Conservation (phyloP, 2,113 vertebrate genomes). For the Rana temporaria region DNA sequence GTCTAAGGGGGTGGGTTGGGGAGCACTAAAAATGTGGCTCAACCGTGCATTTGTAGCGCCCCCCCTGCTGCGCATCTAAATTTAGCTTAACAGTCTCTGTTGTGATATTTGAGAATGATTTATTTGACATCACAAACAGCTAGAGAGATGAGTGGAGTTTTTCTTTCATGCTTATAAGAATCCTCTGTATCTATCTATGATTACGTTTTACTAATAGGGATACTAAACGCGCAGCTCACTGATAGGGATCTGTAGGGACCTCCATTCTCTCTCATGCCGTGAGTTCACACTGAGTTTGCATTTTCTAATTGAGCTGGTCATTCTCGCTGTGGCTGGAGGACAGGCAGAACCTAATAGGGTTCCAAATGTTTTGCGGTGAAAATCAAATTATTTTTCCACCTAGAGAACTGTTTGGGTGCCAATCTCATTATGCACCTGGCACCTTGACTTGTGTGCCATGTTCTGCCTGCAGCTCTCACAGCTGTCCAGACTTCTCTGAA, state of each 20-base stretch:
- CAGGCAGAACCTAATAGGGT: background rate
- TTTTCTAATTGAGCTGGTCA: conserved; percentile 7
- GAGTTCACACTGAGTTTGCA: conserved; percentile 3
- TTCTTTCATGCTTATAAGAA: too few relatives aligned
- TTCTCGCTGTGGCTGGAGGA: background rate
- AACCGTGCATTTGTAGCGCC: too few relatives aligned
- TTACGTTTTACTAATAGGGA: too few relatives aligned
- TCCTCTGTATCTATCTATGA: too few relatives aligned
- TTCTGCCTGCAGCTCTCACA: background rate
- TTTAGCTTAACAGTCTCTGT: too few relatives aligned
- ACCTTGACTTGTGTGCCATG: background rate
- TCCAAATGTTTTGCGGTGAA: background rate
- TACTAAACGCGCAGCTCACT: too few relatives aligned
- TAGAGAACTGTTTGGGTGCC: conserved; percentile 8
- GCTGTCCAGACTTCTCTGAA: conserved; percentile 20
- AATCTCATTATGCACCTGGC: conserved; percentile 28
- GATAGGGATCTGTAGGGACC: background rate
- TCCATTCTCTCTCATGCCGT: background rate
- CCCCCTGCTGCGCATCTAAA: too few relatives aligned
- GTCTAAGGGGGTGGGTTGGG: too few relatives aligned
- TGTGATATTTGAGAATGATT: too few relatives aligned
- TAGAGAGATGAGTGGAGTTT: too few relatives aligned
- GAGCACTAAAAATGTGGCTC: too few relatives aligned
- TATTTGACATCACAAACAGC: too few relatives aligned
- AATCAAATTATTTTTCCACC: conserved; percentile 17